Evolutionary conservation across 2,888 invertebrate species (phyloP).

Genomic region (Gandaritis pyraliata): DNA sequence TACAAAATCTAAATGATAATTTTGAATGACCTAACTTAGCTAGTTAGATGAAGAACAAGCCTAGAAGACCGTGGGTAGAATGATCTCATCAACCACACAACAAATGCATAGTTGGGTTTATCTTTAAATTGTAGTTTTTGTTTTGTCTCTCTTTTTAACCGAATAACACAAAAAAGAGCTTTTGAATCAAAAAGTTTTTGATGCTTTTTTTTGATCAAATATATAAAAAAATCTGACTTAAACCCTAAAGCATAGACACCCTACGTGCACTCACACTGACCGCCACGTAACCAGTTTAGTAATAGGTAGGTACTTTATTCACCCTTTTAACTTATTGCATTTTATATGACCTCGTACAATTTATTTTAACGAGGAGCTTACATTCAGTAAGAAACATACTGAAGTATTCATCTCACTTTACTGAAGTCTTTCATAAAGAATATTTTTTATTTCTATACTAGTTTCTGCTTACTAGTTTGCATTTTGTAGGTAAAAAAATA

Average conservation of each 20-base stretch:
- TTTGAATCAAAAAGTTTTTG: too few species aligned
- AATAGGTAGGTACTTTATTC: constrained; percentile 50
- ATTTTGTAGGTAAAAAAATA: too few species aligned
- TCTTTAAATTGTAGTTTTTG: too few species aligned
- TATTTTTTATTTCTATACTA: not conserved
- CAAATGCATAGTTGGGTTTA: too few species aligned
- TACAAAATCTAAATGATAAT: too few species aligned
- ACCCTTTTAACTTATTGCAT: constrained; percentile 48
- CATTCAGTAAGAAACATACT: constrained; percentile 1
- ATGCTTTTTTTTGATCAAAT: too few species aligned
- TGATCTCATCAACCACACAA: not conserved
- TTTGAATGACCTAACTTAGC: too few species aligned
- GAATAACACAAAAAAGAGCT: too few species aligned
- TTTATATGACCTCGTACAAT: constrained; percentile 33
- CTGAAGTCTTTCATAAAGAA: not conserved
- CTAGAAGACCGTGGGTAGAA: not conserved
- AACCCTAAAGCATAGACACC: constrained; percentile 2
- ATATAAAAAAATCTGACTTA: too few species aligned
- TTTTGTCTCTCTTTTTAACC: too few species aligned
- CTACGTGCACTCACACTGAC: constrained; percentile 51
- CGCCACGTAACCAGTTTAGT: constrained; percentile 51
- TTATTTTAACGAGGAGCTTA: constrained; percentile 19
- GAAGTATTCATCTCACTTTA: not conserved
- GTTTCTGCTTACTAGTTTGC: too few species aligned
- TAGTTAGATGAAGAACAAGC: too few species aligned